Evolutionary conservation across 2,888 invertebrate genomes (phyloP).

Genomic region (Protonemura montana): DNA sequence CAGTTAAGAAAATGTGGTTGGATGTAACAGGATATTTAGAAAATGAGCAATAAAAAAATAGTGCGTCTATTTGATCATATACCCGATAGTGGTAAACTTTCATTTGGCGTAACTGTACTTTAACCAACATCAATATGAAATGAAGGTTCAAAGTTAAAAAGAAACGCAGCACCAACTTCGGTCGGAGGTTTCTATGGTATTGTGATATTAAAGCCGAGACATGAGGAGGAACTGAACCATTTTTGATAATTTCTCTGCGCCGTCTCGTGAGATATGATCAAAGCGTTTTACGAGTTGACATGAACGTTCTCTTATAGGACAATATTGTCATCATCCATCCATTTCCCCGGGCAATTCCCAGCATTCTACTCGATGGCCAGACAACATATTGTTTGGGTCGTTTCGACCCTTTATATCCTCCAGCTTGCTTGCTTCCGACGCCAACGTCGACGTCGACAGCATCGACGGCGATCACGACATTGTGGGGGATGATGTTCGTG

Average conservation of each 20-base stretch:
- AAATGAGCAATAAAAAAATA: too few species aligned
- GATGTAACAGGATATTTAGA: too few species aligned
- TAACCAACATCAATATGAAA: background rate
- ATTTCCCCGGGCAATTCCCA: background rate
- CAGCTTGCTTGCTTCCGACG: background rate
- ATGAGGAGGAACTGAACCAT: background rate
- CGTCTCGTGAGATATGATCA: background rate
- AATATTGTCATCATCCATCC: conserved; percentile 12
- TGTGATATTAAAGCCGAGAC: background rate
- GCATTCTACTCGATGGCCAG: background rate
- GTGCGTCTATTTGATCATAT: too few species aligned
- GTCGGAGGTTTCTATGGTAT: background rate
- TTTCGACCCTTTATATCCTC: background rate
- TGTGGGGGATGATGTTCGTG: background rate
- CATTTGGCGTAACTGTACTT: background rate
- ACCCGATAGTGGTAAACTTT: background rate
- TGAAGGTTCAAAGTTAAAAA: background rate
- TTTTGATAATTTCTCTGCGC: background rate
- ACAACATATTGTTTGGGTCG: conserved; percentile 3
- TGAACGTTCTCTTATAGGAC: conserved; percentile 7
- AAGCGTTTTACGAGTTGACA: conserved; percentile 12
- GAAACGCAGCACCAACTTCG: background rate
- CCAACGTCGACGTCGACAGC: background rate
- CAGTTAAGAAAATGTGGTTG: too few species aligned
- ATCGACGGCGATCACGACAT: background rate